Evolutionary conservation across 1,140 invertebrate genomes (phyloP), one percentile per base, ranked within the genome.

Genomic region (Heliothis subflexa): DNA sequence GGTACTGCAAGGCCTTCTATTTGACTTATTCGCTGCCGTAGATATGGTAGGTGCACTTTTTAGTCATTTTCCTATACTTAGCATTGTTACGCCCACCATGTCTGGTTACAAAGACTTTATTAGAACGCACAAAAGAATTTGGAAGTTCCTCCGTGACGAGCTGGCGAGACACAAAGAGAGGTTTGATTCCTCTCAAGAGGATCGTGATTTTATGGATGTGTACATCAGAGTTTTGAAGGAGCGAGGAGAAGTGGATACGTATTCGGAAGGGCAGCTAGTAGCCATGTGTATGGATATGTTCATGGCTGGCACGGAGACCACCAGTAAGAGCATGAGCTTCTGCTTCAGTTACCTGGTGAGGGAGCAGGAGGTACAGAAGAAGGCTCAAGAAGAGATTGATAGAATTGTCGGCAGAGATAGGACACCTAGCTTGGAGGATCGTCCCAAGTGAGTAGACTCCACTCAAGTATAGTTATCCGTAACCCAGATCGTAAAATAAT

Each of bases 161-260:
- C 94, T 98, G 10, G 93, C 96, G 57, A 96, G 96, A 78, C 98
- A 98, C 87, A 97, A 97, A 78, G 91, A 95, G 50, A 96, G 95
- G 0, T 97, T 97, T 85, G 84, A 93, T 59, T 94, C 81, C 83
- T 95, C 94, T 45, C 94, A 93, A 25, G 95, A 96, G 54, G 96
- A 97, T 2, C 95, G 97, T 70, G 98, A 98, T 93, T 96, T 98
- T 18, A 98, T 99, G 96, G 98, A 98, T 84, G 96, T 96, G 10
- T 98, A 98, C 87, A 93, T 98, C 16, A 95, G 97, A 85, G 95
- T 96, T 72, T 88, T 97, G 64, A 93, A 95, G 70, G 95, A 95
- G 10, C 91, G 93, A n/a, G 95, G 95, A 10, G 94, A 94, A 75
- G 88, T 93, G n/a, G 79, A 93, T 2, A 95, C 91, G 13, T 95